Base-by-base conservation (phyloP, 92 coral and sea anemone genomes). In the Epizoanthus ramosus region DNA sequence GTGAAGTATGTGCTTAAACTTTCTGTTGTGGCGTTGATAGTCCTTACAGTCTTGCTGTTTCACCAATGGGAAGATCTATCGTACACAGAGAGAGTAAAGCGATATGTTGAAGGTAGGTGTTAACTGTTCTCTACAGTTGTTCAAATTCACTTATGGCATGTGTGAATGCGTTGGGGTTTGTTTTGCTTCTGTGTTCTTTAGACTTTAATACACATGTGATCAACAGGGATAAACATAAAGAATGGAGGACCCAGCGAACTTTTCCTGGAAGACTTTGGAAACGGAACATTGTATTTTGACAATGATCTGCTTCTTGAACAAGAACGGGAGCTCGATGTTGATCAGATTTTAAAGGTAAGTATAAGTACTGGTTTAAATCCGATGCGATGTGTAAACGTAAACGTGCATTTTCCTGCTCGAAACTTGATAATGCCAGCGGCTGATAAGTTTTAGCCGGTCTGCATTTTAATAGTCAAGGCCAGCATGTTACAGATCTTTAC, bases 1-100 rank as follows among this genome's bases (percentile, higher is more conserved):
- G 64, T 74, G 79, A 74, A 74, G n/a, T 74, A 53, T 54, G 63
- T 74, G 21, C 18, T 74, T 74, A 74, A 74, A 74, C 47, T 74
- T 15, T 25, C 65, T 5, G 35, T 53, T 25, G 79, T 54, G 61
- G 43, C 79, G 8, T 54, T 56, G 45, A 56, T 74, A 25, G 43
- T 74, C n/a, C 57, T 74, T 31, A 25, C 65, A 21, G 21, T 74
- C 9, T 24, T 74, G 57, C 64, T 74, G 63, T 74, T 74, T 56
- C 61, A 74, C 79, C 12, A 74, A 16, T 74, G 65, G 79, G 79
- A 74, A 28, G 64, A 74, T 74, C 41, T 74, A 5, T 54, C 79
- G 13, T 74, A 74, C 79, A 16, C 31, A 4, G 63, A 74, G 65
- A 53, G 39, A 56, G 79, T 74, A 43, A 39, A 43, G 16, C 79